Conservation (phyloP, 1,140 invertebrate species). For the Mylabris phalerata region DNA sequence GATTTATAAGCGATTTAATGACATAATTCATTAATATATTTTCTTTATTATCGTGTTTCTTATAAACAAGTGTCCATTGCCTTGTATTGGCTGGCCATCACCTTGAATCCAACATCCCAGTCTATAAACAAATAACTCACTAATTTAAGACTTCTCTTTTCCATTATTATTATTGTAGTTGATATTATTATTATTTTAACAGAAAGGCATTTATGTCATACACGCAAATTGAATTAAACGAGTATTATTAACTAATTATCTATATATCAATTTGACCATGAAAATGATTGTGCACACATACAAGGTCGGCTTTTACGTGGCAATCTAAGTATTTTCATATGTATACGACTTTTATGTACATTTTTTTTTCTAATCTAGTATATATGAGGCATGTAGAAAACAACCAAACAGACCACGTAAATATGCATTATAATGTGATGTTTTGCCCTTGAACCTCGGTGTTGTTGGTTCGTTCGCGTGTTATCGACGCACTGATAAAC, state of each 20-base stretch:
- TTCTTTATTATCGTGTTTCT: background rate
- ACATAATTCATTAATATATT: background rate
- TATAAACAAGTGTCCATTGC: background rate
- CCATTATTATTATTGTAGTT: too few species aligned
- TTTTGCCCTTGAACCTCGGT: conserved; percentile 12
- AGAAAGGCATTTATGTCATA: conserved; percentile 21
- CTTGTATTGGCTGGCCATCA: conserved; percentile 5
- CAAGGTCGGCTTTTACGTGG: too few species aligned
- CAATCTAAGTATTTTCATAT: too few species aligned
- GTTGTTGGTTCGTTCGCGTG: background rate
- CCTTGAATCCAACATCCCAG: conserved; percentile 13
- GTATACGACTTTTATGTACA: too few species aligned
- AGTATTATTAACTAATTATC: conserved; percentile 25
- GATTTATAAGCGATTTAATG: background rate
- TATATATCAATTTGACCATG: conserved; percentile 23
- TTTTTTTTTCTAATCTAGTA: too few species aligned
- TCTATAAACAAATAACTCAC: too few species aligned
- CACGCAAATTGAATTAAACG: conserved; percentile 23
- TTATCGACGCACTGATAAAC: conserved; percentile 9
- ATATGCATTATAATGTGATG: background rate
- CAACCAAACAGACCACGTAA: too few species aligned
- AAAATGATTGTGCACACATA: conserved; percentile 12
- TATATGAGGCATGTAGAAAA: too few species aligned
- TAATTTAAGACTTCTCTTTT: too few species aligned
- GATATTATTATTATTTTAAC: background rate